phyloP scores from a whole-genome alignment of 2,888 invertebrate genomes.

The Amblyteles armatorius region DNA sequence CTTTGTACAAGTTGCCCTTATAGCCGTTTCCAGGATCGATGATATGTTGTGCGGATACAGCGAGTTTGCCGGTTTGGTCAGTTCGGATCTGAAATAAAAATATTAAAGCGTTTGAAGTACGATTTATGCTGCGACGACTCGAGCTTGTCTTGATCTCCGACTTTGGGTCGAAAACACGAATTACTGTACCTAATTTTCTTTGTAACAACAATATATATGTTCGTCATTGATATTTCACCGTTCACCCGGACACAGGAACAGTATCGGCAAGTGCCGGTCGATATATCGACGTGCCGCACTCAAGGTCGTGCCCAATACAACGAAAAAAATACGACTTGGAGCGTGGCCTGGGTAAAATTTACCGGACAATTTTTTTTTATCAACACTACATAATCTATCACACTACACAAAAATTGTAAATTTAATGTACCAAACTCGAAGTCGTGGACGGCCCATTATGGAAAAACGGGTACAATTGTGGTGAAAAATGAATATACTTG shows the following conservation, averaged over 20 bases:
- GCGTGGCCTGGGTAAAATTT: not conserved
- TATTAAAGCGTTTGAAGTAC: not conserved
- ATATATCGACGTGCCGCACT: not conserved
- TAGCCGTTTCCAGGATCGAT: constrained; percentile 93
- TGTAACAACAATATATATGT: not conserved
- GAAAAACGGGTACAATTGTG: too few relatives aligned
- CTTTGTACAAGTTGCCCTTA: constrained; percentile 97
- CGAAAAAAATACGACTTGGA: constrained; percentile 2
- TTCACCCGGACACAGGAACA: too few relatives aligned
- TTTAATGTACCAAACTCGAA: too few relatives aligned
- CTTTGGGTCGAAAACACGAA: not conserved
- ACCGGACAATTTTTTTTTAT: not conserved
- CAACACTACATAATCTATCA: too few relatives aligned
- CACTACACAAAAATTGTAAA: not conserved
- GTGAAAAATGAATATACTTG: too few relatives aligned
- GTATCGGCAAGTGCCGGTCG: not conserved
- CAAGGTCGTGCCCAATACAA: not conserved
- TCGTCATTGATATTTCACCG: not conserved
- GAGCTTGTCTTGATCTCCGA: not conserved
- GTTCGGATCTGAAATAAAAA: constrained; percentile 89
- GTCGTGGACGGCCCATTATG: too few relatives aligned
- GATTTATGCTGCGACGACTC: not conserved
- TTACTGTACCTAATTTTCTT: constrained; percentile 47
- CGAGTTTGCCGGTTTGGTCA: constrained; percentile 94
- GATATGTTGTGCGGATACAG: constrained; percentile 95